Conservation (phyloP, 2,113 vertebrate genomes). For the Scalopus aquaticus region DNA sequence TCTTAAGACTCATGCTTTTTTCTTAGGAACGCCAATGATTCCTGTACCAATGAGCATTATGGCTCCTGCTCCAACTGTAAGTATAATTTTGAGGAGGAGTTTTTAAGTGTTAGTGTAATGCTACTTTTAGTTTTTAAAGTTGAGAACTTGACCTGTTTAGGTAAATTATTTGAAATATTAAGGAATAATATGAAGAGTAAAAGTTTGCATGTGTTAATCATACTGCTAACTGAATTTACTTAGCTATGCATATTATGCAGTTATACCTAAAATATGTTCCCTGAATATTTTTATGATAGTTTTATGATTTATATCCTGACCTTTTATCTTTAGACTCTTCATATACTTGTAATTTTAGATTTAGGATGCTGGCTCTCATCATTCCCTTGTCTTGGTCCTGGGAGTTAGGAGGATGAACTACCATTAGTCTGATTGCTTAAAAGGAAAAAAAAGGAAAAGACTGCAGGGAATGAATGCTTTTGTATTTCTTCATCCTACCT, state of each 20-base stretch:
- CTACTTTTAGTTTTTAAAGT: neutral
- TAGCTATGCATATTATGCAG: neutral
- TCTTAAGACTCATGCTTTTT: slow-evolving; percentile 20
- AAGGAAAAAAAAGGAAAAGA: neutral
- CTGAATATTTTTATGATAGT: neutral
- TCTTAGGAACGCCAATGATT: slow-evolving; percentile 95
- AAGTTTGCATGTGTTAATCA: neutral
- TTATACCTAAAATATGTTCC: neutral
- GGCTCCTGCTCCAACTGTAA: slow-evolving; percentile 93
- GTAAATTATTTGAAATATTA: slow-evolving; percentile 2
- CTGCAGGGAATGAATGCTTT: neutral
- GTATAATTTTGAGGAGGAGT: slow-evolving; percentile 65
- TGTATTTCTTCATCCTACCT: neutral
- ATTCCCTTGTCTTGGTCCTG: neutral
- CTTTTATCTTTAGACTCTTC: slow-evolving; percentile 1
- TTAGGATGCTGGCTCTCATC: neutral
- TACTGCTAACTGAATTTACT: neutral
- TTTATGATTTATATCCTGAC: neutral
- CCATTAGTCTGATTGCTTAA: neutral
- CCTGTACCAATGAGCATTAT: slow-evolving; percentile 99
- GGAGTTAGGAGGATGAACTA: neutral
- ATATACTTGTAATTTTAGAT: neutral
- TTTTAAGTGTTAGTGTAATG: neutral
- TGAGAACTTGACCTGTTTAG: neutral
- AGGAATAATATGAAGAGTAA: neutral